Conservation (phyloP, 2,888 invertebrate species). For the Brachynemurus nebulosus region DNA sequence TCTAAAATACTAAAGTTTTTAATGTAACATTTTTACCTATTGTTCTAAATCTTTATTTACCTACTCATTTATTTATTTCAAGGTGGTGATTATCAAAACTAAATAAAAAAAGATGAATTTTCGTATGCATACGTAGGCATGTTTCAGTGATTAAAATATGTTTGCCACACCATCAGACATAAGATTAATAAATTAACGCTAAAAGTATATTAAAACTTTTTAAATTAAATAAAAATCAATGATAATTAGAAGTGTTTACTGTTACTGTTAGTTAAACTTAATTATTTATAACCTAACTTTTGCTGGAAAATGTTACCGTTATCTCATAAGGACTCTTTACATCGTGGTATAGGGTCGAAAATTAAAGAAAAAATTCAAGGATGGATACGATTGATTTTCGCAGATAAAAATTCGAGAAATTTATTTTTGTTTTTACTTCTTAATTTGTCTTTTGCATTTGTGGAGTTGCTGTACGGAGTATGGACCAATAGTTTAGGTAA, state of each 20-base stretch:
- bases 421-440: constrained; percentile 82
- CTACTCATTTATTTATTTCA: too few relatives aligned
- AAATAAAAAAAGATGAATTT: neutral
- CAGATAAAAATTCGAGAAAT: constrained; percentile 87
- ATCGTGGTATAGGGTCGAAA: constrained; percentile 45
- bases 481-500: constrained; percentile 76
- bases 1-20: too few relatives aligned
- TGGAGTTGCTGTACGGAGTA: constrained; percentile 85
- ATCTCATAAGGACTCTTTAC: constrained; percentile 52
- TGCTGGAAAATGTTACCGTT: constrained; percentile 53
- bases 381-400: constrained; percentile 76
- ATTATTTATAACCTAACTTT: constrained; percentile 4
- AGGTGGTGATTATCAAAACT: too few relatives aligned
- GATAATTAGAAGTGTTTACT: neutral
- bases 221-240: neutral
- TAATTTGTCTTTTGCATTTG: constrained; percentile 93
- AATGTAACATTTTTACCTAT: too few relatives aligned
- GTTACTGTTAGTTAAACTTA: neutral
- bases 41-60: too few relatives aligned
- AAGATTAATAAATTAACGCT: too few relatives aligned
- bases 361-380: constrained; percentile 60
- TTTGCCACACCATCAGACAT: too few relatives aligned
- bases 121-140: constrained; percentile 5
- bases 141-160: constrained; percentile 1
- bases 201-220: too few relatives aligned